Evolutionary conservation across 1,140 invertebrate genomes (phyloP).

Genomic region (Globodera rostochiensis): DNA sequence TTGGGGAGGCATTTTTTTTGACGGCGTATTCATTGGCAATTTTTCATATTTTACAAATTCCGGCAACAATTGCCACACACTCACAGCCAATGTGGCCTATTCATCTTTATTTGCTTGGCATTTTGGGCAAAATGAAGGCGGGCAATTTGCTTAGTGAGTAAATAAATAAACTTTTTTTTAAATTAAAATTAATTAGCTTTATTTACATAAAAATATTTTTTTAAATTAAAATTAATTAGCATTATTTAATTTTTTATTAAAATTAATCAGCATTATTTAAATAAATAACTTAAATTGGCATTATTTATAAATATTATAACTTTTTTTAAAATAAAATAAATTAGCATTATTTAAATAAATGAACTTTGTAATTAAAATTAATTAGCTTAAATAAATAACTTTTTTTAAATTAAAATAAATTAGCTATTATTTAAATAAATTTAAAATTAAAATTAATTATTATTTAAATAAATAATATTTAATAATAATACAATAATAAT

Average conservation of each 20-base stretch:
- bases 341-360: too few relatives aligned
- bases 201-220: neutral
- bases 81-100: neutral
- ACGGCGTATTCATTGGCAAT: neutral
- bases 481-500: too few relatives aligned
- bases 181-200: too few relatives aligned
- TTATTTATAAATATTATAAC: too few relatives aligned
- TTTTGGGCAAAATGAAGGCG: neutral
- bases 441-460: too few relatives aligned
- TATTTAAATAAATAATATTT: neutral
- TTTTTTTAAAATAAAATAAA: too few relatives aligned
- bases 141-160: neutral
- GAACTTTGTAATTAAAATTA: too few relatives aligned
- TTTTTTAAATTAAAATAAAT: too few relatives aligned
- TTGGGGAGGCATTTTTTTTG: neutral
- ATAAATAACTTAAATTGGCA: too few relatives aligned
- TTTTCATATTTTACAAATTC: neutral
- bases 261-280: neutral
- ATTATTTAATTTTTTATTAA: neutral
- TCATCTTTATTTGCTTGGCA: neutral
- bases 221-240: neutral
- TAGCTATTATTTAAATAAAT: too few relatives aligned
- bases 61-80: neutral
- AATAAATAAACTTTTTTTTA: too few relatives aligned
- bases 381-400: too few relatives aligned